A percentile compares a stretch with the other conserved stretches of the same genome.
phyloP scores from a whole-genome alignment of 2,888 invertebrate genomes.

The Lucinisca nassula region DNA sequence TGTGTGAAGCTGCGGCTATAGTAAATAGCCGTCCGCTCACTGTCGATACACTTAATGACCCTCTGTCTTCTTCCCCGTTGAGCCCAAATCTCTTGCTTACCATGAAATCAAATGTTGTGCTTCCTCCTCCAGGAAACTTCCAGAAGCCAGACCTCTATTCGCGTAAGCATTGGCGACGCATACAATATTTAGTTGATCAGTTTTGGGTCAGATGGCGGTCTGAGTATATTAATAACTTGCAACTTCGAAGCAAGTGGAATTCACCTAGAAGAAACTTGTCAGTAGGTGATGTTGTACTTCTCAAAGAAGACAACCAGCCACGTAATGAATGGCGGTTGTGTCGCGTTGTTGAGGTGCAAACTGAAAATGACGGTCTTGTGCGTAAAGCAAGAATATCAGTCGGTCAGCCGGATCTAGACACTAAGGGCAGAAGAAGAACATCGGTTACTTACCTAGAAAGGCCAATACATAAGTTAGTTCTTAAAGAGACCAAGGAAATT shows the following conservation, averaged over 20 bases:
- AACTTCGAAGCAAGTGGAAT: too few species aligned
- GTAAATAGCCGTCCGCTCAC: conserved; percentile 67
- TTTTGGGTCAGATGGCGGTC: conserved; percentile 71
- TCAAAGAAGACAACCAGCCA: too few species aligned
- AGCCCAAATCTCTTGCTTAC: conserved; percentile 72
- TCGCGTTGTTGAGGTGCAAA: conserved; percentile 24
- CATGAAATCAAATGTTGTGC: conserved; percentile 28
- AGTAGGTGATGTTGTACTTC: too few species aligned
- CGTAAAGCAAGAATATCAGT: too few species aligned
- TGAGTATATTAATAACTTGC: conserved; percentile 61
- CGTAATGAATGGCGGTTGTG: conserved; percentile 56
- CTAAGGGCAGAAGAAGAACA: too few species aligned
- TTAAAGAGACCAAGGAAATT: too few species aligned
- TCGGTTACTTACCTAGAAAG: too few species aligned
- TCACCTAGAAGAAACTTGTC: conserved; percentile 34
- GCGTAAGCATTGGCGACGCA: conserved; percentile 66
- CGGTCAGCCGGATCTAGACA: too few species aligned
- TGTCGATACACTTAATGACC: conserved; percentile 52
- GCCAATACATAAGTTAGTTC: too few species aligned
- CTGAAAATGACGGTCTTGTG: too few species aligned
- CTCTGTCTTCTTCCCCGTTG: conserved; percentile 41
- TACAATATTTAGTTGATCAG: conserved; percentile 60
- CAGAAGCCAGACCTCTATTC: conserved; percentile 50
- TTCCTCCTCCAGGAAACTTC: conserved; percentile 68
- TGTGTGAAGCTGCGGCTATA: too few species aligned